Conservation (phyloP, 2,113 vertebrate species). For the Tachycineta bicolor region DNA sequence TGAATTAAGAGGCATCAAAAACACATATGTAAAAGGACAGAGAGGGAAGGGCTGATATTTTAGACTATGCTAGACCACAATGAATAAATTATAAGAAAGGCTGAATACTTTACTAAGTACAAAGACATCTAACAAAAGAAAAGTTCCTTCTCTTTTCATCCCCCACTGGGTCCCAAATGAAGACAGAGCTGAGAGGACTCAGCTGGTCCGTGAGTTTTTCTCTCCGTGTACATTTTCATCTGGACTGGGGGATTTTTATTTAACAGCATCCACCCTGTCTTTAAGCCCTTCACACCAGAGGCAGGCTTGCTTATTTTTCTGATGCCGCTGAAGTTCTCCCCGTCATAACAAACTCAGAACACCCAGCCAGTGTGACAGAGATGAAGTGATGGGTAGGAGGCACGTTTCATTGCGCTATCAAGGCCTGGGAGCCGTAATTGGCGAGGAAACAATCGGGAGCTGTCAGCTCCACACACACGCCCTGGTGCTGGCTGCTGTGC, state of each 20-base stretch:
- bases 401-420: conserved; percentile 62
- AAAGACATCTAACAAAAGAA: neutral
- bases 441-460: conserved; percentile 64
- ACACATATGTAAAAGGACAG: neutral
- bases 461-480: conserved; percentile 40
- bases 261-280: neutral
- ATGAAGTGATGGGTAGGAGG: conserved; percentile 62
- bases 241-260: neutral
- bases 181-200: neutral
- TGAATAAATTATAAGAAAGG: conserved; percentile 63
- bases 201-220: neutral
- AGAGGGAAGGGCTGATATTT: conserved; percentile 51
- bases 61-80: conserved; percentile 45
- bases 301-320: conserved; percentile 25
- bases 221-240: neutral
- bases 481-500: conserved; percentile 42
- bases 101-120: conserved; percentile 17
- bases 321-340: neutral
- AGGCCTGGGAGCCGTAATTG: conserved; percentile 50
- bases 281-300: neutral
- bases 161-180: neutral
- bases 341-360: conserved; percentile 10
- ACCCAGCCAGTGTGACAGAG: conserved; percentile 52
- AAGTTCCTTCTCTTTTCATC: neutral
- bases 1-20: conserved; percentile 57